phyloP scores from a whole-genome alignment of 30 jellyfish, hydroid and myxozoan genomes.

The Morbakka virulenta region DNA sequence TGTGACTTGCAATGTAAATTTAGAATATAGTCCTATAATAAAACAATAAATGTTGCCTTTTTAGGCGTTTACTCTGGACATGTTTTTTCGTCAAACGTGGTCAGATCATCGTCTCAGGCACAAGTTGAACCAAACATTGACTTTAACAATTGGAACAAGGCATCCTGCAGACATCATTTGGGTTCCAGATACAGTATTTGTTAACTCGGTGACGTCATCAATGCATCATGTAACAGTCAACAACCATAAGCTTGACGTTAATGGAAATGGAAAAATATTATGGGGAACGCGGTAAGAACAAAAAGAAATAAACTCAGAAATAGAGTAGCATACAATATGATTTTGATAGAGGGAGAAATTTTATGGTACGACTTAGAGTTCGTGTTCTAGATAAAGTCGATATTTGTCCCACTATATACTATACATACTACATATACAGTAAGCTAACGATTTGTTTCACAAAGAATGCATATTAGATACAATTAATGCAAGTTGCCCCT shows the following conservation, averaged over 20 bases:
- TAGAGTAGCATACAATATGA: too few relatives aligned
- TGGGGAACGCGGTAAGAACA: constrained; percentile 71
- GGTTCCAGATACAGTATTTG: constrained; percentile 78
- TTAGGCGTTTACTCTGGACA: constrained; percentile 63
- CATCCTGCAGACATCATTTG: constrained; percentile 79
- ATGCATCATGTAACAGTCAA: constrained; percentile 63
- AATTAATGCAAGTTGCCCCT: too few relatives aligned
- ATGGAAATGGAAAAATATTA: constrained; percentile 52
- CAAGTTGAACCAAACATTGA: constrained; percentile 38
- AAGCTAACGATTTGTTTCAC: too few relatives aligned
- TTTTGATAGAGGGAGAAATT: too few relatives aligned
- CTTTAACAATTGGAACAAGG: constrained; percentile 63
- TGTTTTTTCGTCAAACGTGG: constrained; percentile 81
- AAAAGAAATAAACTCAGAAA: too few relatives aligned
- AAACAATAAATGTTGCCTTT: background rate
- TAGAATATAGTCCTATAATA: too few relatives aligned
- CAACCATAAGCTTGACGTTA: constrained; percentile 56
- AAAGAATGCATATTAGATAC: too few relatives aligned
- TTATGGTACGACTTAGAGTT: too few relatives aligned
- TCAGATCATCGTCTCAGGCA: constrained; percentile 52
- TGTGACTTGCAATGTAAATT: too few relatives aligned
- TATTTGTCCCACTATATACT: too few relatives aligned
- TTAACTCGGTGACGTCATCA: constrained; percentile 49
- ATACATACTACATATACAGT: too few relatives aligned
- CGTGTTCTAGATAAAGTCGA: background rate